Base-by-base conservation (phyloP, 1,140 invertebrate genomes). In the Drosophila virilis region DNA sequence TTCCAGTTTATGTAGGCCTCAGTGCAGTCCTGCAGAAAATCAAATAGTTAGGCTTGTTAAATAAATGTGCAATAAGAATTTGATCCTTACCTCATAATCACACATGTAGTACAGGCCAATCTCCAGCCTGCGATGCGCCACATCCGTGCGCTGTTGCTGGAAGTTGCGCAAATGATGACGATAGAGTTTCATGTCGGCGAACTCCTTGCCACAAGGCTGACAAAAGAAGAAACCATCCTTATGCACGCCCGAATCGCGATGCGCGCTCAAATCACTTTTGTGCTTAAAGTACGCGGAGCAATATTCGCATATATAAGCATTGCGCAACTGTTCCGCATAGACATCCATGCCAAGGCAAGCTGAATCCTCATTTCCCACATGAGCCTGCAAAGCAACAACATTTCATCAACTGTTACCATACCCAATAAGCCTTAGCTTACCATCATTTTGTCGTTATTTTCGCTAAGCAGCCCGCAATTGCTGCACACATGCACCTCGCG, bases 231-330 rank as follows among this genome's bases (percentile, higher is more conserved):
- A 4, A 0, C 79, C 72, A 60, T 91, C 70, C 12, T 80, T 68
- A 32, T 91, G 90, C 1, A 79, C 51, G 0, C 77, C 81, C 0
- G 83, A 65, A 7, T 75, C 57, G 0, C 90, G 86, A 79, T 91
- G 90, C 6, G 76, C 52, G 1, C 68, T 52, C 13, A 91, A 22
- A 55, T 85, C 67, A 0, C 59, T 12, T 9, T 76, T 89, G 10
- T 67, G 42, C 46, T 77, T 84, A 32, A 80, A 91, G 59, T 90
- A 82, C 3, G 68, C 54, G 0, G 80, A 74, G 51, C 90, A 91
- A 55, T 73, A 89, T 60, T 91, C 90, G 28, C 90, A 91, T 1
- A 76, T 32, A 46, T 78, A 91, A 15, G 86, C 86, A 70, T 76
- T 57, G 0, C 74, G 64, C 0, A 89, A 28, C 22, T 79, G 22